Evolutionary conservation across 2,113 vertebrate species (phyloP), one percentile per base, ranked within the genome.

Genomic region (Lophochroa leadbeateri): DNA sequence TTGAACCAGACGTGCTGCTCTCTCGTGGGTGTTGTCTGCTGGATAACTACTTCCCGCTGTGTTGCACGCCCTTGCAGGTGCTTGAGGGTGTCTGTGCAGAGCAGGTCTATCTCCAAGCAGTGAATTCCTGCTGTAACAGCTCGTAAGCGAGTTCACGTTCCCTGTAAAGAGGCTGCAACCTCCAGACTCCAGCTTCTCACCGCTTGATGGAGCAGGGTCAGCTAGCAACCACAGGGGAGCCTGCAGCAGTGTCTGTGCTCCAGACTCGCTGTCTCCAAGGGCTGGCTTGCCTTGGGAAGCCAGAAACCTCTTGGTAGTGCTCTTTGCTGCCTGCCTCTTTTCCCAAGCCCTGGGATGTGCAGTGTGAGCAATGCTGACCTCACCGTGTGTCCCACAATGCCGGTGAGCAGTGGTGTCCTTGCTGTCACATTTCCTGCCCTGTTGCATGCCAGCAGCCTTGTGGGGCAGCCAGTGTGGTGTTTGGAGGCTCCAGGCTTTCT

Each of bases 1-100:
- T 15, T 94, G 74, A 71, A 47, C 84, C 19, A 53, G 89, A 33
- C 9, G 2, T 71, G 61, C 57, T 84, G n/a, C 76, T 94, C 77
- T 84, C 95, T 83, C 8, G 0, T 79, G 92, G 75, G 85, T 95
- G 88, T 67, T 93, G 49, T 77, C 75, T 94, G 88, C 75, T 76
- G 79, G 67, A 39, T 90, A 93, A 96, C 90, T 90, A 41, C 82
- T 92, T 90, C 75, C 79, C 27, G 2, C 85, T 82, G 76, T 33
- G 58, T 44, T 93, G 79, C 71, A 65, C 31, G 2, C 63, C 82
- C 75, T 35, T 79, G 85, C 92, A 91, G 94, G 90, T 96, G 94
- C 85, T 90, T 19, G 68, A 86, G 77, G 79, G 82, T 78, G 70
- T 82, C 71, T 87, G 44, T 74, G 53, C 37, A 57, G 82, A 85